Evolutionary conservation across 2,797 vertebrate genomes (phyloP), one percentile per base, ranked within the genome.

Genomic region (Heteromormyrus szaboi): DNA sequence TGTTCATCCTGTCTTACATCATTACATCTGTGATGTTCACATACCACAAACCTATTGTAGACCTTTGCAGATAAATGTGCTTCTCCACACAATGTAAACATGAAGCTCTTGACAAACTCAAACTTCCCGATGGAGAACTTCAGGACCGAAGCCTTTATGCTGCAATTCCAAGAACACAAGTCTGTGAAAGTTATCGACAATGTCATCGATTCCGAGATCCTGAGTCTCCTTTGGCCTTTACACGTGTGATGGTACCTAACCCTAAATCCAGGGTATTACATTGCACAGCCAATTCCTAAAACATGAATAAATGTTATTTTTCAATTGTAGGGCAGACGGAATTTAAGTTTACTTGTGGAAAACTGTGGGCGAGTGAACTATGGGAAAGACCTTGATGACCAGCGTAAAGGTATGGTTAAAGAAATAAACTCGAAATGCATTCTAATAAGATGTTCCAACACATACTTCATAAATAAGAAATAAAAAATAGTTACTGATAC

Each of bases 341-440:
- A 92, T 5, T 92, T 99, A 92, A 95, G 96, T 86, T 93, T 99
- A 37, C 92, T 99, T 90, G 98, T 98, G 44, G 98, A 99, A 92
- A 99, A 99, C 94, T 95, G 97, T 0, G 98, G 98, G 85, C 95
- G 97, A 41, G 98, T 98, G 92, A 98, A 98, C 93, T 99, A 98
- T 0, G 98, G 98, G 19, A 94, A 93, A 91, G 93, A 92, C 3
- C 91, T 99, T 88, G 95, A 98, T 37, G 92, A 96, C 9, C 98
- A 99, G 85, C 96, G 96, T 86, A 99, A 99, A 97, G 98, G 98
- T 97, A 90, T 22, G 17, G 33, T 59, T 41, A n/a, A 2, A 8
- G 19, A 81, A 81, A 81, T 9, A 79, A 81, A 46, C 41, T 81
- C 3, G 0, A 79, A 79, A 79, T 17, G 9, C 5, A 81, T 81